Conservation (phyloP, 1,140 invertebrate genomes). For the Cheumatopsyche charites region DNA sequence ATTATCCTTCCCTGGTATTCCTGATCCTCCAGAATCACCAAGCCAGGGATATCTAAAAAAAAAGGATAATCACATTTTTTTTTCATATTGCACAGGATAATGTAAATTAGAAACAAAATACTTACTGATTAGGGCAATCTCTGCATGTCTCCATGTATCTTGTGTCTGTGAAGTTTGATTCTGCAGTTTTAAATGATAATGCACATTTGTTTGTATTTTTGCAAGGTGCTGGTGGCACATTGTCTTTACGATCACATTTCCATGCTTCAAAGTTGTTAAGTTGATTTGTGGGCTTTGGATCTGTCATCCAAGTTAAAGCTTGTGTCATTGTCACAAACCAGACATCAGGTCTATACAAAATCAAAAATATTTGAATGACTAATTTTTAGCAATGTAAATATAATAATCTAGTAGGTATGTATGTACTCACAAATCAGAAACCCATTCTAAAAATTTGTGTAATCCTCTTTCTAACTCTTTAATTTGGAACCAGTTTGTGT, state of each 20-base stretch:
- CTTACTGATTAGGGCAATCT: conserved; percentile 81
- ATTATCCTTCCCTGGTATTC: conserved; percentile 76
- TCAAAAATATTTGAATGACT: neutral
- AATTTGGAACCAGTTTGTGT: conserved; percentile 94
- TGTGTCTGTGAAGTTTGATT: conserved; percentile 77
- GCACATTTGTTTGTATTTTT: conserved; percentile 85
- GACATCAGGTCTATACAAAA: conserved; percentile 74
- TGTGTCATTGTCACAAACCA: conserved; percentile 92
- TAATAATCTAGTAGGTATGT: neutral
- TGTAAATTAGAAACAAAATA: neutral
- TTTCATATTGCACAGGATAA: neutral
- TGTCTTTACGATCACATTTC: conserved; percentile 78
- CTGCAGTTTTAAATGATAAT: conserved; percentile 76
- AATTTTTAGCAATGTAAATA: neutral
- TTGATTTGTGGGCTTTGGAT: conserved; percentile 74
- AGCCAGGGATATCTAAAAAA: conserved; percentile 74
- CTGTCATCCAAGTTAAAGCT: conserved; percentile 88
- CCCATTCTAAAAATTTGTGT: conserved; percentile 87
- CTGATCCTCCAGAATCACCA: conserved; percentile 83
- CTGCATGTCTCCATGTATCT: conserved; percentile 88
- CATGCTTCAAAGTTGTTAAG: conserved; percentile 79
- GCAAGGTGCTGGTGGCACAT: conserved; percentile 75
- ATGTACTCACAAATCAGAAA: conserved; percentile 71
- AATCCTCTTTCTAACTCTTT: conserved; percentile 83
- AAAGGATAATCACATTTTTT: conserved; percentile 10